Evolutionary conservation across 37 sponge, comb jelly and placozoan genomes (phyloP).

Genomic region (Chondrosia reniformis): DNA sequence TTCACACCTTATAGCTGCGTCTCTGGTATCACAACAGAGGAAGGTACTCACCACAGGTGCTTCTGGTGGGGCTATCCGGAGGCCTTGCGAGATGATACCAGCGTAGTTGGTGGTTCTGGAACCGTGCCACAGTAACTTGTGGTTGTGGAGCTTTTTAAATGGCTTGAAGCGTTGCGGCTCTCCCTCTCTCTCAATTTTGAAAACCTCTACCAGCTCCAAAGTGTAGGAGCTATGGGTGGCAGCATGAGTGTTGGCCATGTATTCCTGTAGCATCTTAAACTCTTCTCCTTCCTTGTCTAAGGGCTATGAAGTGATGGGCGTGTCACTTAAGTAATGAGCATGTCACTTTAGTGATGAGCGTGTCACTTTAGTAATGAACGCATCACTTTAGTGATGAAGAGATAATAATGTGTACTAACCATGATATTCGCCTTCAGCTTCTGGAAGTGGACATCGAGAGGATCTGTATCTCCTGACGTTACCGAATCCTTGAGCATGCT

Average conservation of each 20-base stretch:
- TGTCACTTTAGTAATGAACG: no score
- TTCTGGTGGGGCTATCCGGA: constrained; percentile 98
- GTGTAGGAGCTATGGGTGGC: constrained; percentile 83
- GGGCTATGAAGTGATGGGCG: constrained; percentile 39
- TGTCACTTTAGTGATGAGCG: no score
- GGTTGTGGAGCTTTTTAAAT: constrained; percentile 80
- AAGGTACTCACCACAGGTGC: constrained; percentile 70
- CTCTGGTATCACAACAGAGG: not conserved
- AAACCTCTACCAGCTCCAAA: constrained; percentile 81
- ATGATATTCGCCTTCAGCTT: constrained; percentile 88
- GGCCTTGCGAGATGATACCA: constrained; percentile 95
- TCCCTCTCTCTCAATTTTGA: constrained; percentile 81
- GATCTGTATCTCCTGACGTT: constrained; percentile 61
- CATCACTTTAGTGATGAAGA: not conserved
- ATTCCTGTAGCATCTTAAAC: constrained; percentile 78
- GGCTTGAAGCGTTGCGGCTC: constrained; percentile 77
- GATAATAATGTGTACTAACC: constrained; percentile 27
- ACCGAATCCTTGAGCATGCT: constrained; percentile 66
- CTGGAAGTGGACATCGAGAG: constrained; percentile 82
- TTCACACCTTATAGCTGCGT: not conserved
- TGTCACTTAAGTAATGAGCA: no score
- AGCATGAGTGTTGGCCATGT: constrained; percentile 89
- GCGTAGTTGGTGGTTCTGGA: constrained; percentile 90
- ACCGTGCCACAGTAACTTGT: constrained; percentile 97
- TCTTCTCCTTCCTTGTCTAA: constrained; percentile 74